Evolutionary conservation across 2,888 invertebrate species (phyloP).

Genomic region (Laothoe populi): DNA sequence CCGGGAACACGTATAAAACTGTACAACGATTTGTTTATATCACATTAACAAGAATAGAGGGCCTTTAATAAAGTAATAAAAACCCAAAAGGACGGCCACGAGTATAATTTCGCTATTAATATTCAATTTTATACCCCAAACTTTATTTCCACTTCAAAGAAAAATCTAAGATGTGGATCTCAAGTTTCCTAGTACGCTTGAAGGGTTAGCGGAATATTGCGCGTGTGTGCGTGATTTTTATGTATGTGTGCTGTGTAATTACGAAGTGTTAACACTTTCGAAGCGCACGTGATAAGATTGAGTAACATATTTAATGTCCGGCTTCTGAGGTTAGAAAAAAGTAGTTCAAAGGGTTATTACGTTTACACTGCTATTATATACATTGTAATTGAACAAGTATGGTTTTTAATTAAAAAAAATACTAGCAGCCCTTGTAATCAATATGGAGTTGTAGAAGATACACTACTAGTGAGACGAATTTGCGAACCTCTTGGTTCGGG

Average conservation of each 20-base stretch:
- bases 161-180: slow-evolving; percentile 79
- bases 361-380: neutral
- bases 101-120: slow-evolving; percentile 83
- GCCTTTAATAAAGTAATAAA: slow-evolving; percentile 81
- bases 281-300: slow-evolving; percentile 36
- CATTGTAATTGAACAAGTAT: too few species aligned
- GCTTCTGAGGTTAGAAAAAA: neutral
- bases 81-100: slow-evolving; percentile 61
- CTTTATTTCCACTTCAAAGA: slow-evolving; percentile 77
- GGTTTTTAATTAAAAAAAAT: too few species aligned
- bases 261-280: slow-evolving; percentile 34
- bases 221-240: slow-evolving; percentile 45
- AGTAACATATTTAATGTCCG: neutral
- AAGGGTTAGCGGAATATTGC: slow-evolving; percentile 57
- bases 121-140: slow-evolving; percentile 81
- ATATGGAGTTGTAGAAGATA: too few species aligned
- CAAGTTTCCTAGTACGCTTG: slow-evolving; percentile 68
- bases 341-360: neutral
- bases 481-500: too few species aligned
- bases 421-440: too few species aligned
- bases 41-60: slow-evolving; percentile 73
- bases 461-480: too few species aligned
- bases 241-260: slow-evolving; percentile 45
- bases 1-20: slow-evolving; percentile 70
- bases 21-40: slow-evolving; percentile 77